Evolutionary conservation across 1,140 invertebrate genomes (phyloP).

Genomic region (Drosophila kanapiae): DNA sequence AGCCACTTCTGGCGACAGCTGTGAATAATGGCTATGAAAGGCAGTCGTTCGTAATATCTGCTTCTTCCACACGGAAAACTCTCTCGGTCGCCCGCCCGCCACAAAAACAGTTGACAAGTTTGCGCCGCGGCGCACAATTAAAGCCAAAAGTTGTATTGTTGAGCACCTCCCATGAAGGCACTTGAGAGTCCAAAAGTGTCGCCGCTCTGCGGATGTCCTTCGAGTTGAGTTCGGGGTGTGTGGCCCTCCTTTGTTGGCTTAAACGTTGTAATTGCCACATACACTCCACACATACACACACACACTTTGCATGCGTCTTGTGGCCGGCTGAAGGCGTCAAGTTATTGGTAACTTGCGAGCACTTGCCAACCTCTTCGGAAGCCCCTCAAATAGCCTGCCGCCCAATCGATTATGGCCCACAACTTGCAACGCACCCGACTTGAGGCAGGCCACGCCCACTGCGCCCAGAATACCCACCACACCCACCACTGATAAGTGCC

Average conservation of each 20-base stretch:
- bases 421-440: constrained; percentile 22
- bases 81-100: constrained; percentile 12
- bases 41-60: constrained; percentile 20
- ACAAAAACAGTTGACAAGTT: constrained; percentile 69
- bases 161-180: constrained; percentile 32
- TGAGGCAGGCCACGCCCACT: constrained; percentile 51
- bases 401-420: constrained; percentile 69
- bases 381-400: constrained; percentile 17
- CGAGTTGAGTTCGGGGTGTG: too few relatives aligned
- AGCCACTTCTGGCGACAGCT: constrained; percentile 71
- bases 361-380: constrained; percentile 13
- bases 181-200: constrained; percentile 64
- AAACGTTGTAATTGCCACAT: constrained; percentile 44
- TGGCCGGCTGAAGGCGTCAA: constrained; percentile 52
- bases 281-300: constrained; percentile 7
- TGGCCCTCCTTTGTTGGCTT: constrained; percentile 38
- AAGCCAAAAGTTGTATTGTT: constrained; percentile 52
- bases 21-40: constrained; percentile 71
- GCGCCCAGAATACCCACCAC: neutral
- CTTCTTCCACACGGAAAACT: constrained; percentile 7
- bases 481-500: constrained; percentile 60
- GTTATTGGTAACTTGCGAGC: constrained; percentile 72
- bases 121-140: constrained; percentile 68
- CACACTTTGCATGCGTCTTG: constrained; percentile 42
- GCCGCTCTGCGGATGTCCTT: constrained; percentile 38